Conservation (phyloP, 2,797 vertebrate species). For the Danio choprae region DNA sequence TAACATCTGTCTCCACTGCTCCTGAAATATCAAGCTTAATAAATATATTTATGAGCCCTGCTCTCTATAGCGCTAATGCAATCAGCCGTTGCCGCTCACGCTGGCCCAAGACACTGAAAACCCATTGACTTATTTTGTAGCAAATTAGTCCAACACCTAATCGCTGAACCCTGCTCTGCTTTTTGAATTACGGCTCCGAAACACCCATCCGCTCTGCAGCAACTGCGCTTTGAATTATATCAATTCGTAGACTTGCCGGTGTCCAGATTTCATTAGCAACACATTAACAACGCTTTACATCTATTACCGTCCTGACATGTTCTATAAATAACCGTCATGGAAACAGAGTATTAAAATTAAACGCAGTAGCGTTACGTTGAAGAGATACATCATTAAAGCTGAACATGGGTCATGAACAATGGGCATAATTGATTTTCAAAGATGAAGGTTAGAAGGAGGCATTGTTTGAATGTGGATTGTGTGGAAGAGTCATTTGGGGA, state of each 20-base stretch:
- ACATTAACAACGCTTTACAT: constrained; percentile 98
- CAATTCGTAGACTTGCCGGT: constrained; percentile 97
- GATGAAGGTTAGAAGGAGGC: constrained; percentile 91
- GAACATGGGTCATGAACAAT: constrained; percentile 98
- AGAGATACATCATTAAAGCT: constrained; percentile 96
- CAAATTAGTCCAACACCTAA: constrained; percentile 93
- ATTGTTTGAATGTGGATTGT: constrained; percentile 57
- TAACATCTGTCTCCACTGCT: constrained; percentile 79
- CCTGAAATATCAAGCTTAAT: constrained; percentile 90
- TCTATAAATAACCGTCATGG: constrained; percentile 98
- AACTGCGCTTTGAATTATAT: constrained; percentile 95
- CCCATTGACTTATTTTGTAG: constrained; percentile 90
- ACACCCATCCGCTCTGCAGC: constrained; percentile 78
- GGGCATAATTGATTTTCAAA: constrained; percentile 88
- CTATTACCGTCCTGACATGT: constrained; percentile 96
- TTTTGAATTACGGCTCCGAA: constrained; percentile 89
- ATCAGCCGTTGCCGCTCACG: constrained; percentile 88
- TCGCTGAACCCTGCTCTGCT: constrained; percentile 88
- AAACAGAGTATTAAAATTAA: constrained; percentile 87
- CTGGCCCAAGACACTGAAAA: constrained; percentile 88
- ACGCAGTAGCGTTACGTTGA: constrained; percentile 90
- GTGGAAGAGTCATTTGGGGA: no score
- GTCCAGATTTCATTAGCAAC: constrained; percentile 99
- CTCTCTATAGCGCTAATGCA: constrained; percentile 90
- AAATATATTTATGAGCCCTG: constrained; percentile 93